Percentiles rank a stretch among this genome's conserved stretches.
Conservation (phyloP, 2,797 vertebrate species). For the Graptemys geographica region DNA sequence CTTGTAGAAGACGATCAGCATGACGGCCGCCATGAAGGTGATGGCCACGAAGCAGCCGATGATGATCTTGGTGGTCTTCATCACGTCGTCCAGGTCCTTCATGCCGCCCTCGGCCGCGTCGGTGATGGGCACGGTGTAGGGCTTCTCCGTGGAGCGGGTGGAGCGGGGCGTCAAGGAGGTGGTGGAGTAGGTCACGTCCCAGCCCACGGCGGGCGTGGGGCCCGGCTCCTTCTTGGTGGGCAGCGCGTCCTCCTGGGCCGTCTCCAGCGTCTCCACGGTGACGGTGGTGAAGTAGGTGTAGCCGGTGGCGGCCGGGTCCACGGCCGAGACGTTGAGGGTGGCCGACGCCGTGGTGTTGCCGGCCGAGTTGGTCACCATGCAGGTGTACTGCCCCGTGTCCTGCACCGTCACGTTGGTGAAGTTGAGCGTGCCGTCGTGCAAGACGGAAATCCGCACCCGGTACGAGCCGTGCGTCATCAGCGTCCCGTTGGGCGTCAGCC, state of each 20-base stretch:
- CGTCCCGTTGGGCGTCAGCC: conserved; percentile 97
- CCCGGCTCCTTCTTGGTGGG: conserved; percentile 82
- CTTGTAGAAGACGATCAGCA: conserved; percentile 96
- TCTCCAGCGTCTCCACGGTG: conserved; percentile 92
- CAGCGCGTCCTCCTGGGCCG: conserved; percentile 74
- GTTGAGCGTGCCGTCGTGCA: conserved; percentile 95
- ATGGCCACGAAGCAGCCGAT: conserved; percentile 97
- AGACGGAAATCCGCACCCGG: conserved; percentile 92
- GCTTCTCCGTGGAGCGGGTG: conserved; percentile 80
- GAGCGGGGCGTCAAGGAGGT: conserved; percentile 81
- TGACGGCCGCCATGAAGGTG: conserved; percentile 95
- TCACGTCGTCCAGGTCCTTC: conserved; percentile 89
- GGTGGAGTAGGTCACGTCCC: conserved; percentile 78
- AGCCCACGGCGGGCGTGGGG: conserved; percentile 85
- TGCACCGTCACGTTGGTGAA: conserved; percentile 97
- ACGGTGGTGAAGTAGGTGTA: conserved; percentile 96
- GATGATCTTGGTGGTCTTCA: conserved; percentile 98
- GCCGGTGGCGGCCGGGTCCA: conserved; percentile 87
- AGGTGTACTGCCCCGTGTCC: conserved; percentile 96
- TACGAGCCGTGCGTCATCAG: conserved; percentile 97
- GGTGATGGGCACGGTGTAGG: conserved; percentile 90
- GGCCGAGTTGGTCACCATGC: conserved; percentile 97
- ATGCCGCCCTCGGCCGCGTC: conserved; percentile 85
- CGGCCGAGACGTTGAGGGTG: conserved; percentile 94
- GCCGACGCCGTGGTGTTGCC: conserved; percentile 96